phyloP scores from a whole-genome alignment of 2,797 vertebrate species.

The Clarias laeviceps region DNA sequence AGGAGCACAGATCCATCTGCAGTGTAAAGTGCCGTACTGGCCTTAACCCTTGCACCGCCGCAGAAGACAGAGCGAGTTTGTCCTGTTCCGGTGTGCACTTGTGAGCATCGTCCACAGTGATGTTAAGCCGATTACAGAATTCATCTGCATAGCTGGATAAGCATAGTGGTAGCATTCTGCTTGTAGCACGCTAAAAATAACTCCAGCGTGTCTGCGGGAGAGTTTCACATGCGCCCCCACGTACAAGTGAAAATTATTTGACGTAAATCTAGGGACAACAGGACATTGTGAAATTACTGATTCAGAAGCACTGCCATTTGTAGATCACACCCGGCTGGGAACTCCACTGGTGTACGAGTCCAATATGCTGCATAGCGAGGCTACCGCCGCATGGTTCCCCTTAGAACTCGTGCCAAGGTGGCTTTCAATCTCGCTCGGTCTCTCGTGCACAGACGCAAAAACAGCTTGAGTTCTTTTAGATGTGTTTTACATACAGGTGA shows the following conservation, averaged over 20 bases:
- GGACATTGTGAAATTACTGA: not conserved
- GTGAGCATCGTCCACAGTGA: not conserved
- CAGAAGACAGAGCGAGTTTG: not conserved
- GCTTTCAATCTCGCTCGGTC: constrained; percentile 1
- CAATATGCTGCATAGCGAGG: constrained; percentile 35
- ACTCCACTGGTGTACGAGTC: not conserved
- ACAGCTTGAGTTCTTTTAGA: constrained; percentile 14
- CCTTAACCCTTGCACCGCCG: constrained; percentile 73
- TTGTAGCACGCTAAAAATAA: not conserved
- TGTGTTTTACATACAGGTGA: constrained; percentile 33
- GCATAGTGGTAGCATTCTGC: not conserved
- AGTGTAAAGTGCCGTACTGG: constrained; percentile 81
- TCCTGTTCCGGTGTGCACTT: constrained; percentile 32
- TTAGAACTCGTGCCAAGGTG: constrained; percentile 28
- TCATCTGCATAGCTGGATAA: not conserved
- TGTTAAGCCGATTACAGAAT: not conserved
- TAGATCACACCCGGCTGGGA: constrained; percentile 22
- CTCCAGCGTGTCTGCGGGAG: not conserved
- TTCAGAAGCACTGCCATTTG: constrained; percentile 8
- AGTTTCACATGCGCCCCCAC: not conserved
- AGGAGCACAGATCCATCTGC: constrained; percentile 77
- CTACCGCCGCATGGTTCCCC: constrained; percentile 7
- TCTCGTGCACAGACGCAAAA: constrained; percentile 4
- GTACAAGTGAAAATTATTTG: not conserved
- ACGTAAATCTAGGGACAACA: not conserved